Evolutionary conservation across 2,113 vertebrate genomes (phyloP).

Genomic region (Cranoglanis bouderius): DNA sequence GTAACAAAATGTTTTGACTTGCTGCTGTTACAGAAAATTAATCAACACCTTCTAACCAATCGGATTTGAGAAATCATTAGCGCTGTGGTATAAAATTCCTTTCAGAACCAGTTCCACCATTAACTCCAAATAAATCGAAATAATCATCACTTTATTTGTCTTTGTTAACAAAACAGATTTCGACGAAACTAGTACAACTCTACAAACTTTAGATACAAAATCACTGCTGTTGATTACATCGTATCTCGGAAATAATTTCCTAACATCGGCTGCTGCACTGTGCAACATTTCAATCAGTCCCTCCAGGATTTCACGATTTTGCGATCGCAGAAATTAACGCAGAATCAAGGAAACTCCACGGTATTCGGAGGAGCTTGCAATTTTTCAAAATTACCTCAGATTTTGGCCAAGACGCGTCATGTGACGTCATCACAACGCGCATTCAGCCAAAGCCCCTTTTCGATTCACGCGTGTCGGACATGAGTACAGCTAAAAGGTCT

Average conservation of each 20-base stretch:
- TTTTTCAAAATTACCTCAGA: too few species aligned
- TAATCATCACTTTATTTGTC: background rate
- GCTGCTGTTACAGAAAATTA: background rate
- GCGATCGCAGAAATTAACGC: too few species aligned
- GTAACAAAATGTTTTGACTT: background rate
- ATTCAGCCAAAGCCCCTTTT: too few species aligned
- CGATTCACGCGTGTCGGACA: too few species aligned
- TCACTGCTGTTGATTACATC: background rate
- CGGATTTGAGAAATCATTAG: background rate
- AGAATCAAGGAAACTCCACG: too few species aligned
- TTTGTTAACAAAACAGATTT: slow-evolving; percentile 7
- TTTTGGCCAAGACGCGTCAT: too few species aligned
- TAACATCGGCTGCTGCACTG: background rate
- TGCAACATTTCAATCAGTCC: background rate
- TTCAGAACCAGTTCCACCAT: background rate
- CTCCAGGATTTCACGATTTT: too few species aligned
- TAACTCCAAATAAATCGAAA: background rate
- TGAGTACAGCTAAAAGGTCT: too few species aligned
- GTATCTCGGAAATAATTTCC: background rate
- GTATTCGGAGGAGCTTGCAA: too few species aligned
- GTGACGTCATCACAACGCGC: too few species aligned
- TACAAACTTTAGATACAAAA: background rate
- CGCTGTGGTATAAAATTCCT: background rate
- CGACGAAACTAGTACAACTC: background rate
- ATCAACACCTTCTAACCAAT: background rate